Evolutionary conservation across 2,797 vertebrate species (phyloP).

Genomic region (Salarias fasciatus): DNA sequence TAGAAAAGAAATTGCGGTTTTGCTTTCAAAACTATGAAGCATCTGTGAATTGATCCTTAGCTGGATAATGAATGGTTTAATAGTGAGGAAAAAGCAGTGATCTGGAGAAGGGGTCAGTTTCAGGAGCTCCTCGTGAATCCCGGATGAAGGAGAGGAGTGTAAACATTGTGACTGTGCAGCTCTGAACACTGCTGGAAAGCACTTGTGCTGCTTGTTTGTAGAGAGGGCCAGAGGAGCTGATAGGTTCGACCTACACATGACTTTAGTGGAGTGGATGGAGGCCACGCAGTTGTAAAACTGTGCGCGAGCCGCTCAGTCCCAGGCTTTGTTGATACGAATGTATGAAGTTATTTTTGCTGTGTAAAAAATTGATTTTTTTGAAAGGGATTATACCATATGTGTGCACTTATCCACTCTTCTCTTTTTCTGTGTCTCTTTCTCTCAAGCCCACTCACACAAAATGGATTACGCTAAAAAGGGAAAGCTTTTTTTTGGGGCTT

Average conservation of each 20-base stretch:
- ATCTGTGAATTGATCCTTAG: no score
- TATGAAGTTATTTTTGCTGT: constrained; percentile 17
- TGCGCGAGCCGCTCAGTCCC: constrained; percentile 9
- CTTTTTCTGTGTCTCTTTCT: neutral
- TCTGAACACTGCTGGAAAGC: constrained; percentile 35
- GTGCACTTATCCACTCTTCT: constrained; percentile 1
- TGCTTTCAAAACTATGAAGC: no score
- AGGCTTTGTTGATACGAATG: constrained; percentile 10
- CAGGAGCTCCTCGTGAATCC: constrained; percentile 8
- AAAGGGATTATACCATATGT: constrained; percentile 10
- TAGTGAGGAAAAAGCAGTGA: neutral
- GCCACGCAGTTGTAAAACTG: constrained; percentile 4
- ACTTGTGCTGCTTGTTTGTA: constrained; percentile 28
- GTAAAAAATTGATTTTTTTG: constrained; percentile 17
- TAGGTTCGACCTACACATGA: constrained; percentile 31
- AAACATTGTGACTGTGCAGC: constrained; percentile 22
- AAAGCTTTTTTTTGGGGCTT: constrained; percentile 41
- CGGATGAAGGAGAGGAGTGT: constrained; percentile 20
- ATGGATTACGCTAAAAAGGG: constrained; percentile 62
- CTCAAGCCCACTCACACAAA: constrained; percentile 15
- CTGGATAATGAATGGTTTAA: neutral
- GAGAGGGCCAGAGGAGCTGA: constrained; percentile 30
- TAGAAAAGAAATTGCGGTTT: no score
- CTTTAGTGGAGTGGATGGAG: constrained; percentile 15
- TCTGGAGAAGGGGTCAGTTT: neutral